phyloP scores from a whole-genome alignment of 2,113 vertebrate species.

The Columba livia region DNA sequence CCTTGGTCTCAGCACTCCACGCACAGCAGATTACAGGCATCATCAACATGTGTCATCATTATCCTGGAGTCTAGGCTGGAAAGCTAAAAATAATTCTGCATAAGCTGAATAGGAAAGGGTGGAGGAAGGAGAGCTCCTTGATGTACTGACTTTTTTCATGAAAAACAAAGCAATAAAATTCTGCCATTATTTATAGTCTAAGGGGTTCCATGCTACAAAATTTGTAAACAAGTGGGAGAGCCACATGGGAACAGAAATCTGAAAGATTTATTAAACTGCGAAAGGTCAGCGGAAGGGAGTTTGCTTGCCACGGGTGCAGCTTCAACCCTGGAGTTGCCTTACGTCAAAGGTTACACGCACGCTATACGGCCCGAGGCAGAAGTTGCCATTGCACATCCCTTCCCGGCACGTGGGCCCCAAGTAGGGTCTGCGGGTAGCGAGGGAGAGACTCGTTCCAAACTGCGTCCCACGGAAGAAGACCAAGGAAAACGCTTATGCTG shows the following conservation, averaged over 20 bases:
- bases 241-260: conserved; percentile 27
- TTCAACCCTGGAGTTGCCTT: conserved; percentile 15
- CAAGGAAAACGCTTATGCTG: neutral
- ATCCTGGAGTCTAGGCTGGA: neutral
- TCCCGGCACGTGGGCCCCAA: neutral
- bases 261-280: conserved; percentile 41
- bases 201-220: conserved; percentile 48
- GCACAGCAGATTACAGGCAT: neutral
- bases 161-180: conserved; percentile 48
- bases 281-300: conserved; percentile 68
- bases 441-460: neutral
- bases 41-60: neutral
- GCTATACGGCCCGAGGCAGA: neutral
- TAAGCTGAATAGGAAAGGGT: conserved; percentile 55
- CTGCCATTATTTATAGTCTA: conserved; percentile 41
- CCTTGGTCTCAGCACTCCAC: neutral
- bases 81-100: conserved; percentile 30
- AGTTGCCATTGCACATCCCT: neutral
- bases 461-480: neutral
- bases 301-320: conserved; percentile 21
- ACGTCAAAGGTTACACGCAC: neutral
- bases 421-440: neutral
- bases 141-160: conserved; percentile 10
- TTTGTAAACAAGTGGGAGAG: conserved; percentile 58
- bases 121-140: conserved; percentile 49